A percentile compares a stretch with the other conserved stretches of the same genome.
Evolutionary conservation across 2,888 invertebrate species (phyloP).

Genomic region (Sarcophaga carnaria): DNA sequence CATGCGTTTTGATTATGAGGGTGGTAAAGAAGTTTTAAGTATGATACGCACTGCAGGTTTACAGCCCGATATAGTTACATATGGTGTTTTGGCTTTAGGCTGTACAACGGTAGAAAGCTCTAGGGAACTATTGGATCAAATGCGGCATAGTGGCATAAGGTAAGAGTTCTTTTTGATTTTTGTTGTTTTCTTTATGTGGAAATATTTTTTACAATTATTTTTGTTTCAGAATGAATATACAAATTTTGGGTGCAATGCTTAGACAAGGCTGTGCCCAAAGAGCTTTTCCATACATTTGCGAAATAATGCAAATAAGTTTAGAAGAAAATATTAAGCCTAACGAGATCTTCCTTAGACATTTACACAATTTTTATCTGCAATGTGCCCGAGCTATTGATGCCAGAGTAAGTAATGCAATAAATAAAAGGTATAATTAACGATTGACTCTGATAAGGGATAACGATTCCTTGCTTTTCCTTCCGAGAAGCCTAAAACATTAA

Average conservation of each 20-base stretch:
- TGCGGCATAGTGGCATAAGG: constrained; percentile 87
- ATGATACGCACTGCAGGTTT: constrained; percentile 84
- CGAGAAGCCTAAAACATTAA: too few relatives aligned
- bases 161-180: constrained; percentile 75
- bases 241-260: constrained; percentile 89
- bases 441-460: too few relatives aligned
- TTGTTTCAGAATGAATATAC: constrained; percentile 85
- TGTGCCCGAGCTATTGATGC: constrained; percentile 83
- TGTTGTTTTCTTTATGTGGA: neutral
- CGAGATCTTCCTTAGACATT: constrained; percentile 84
- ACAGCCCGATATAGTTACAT: constrained; percentile 90
- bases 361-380: constrained; percentile 85
- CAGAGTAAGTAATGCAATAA: constrained; percentile 79
- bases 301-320: constrained; percentile 86
- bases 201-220: neutral
- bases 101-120: constrained; percentile 87
- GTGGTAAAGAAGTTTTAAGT: constrained; percentile 85
- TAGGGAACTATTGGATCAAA: constrained; percentile 86
- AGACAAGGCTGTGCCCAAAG: constrained; percentile 84
- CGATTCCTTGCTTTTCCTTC: too few relatives aligned
- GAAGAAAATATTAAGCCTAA: constrained; percentile 86
- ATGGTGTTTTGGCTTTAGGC: constrained; percentile 91
- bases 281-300: constrained; percentile 86
- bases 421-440: too few relatives aligned
- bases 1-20: constrained; percentile 86